Conservation (phyloP, 1,140 invertebrate species). For the Paraescarpia echinospica region DNA sequence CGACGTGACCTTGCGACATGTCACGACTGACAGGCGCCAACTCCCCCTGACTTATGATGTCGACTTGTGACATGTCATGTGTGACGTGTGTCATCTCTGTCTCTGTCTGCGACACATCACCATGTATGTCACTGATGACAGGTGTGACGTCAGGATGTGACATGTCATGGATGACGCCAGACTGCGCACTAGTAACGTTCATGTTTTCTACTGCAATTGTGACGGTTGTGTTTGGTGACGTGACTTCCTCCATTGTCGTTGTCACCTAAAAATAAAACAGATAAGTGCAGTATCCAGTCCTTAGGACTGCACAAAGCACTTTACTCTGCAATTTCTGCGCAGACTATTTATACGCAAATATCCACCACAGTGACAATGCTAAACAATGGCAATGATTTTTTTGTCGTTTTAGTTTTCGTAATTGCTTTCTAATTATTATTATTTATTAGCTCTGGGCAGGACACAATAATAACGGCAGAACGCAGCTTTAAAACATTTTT, state of each 20-base stretch:
- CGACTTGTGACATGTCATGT: background rate
- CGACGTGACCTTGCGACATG: background rate
- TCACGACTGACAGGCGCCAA: background rate
- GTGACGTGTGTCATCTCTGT: background rate
- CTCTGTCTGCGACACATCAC: background rate
- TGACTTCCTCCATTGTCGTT: background rate
- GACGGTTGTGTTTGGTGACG: background rate
- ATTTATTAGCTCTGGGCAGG: too few relatives aligned
- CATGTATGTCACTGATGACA: background rate
- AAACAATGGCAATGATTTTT: too few relatives aligned
- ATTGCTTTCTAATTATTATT: too few relatives aligned
- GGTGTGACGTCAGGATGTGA: background rate
- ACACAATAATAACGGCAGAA: too few relatives aligned
- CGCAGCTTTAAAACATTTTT: too few relatives aligned
- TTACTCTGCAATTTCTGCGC: too few relatives aligned
- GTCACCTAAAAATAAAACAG: too few relatives aligned
- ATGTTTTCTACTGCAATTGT: background rate
- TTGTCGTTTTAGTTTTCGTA: too few relatives aligned
- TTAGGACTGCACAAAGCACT: too few relatives aligned
- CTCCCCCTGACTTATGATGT: background rate
- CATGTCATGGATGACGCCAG: background rate
- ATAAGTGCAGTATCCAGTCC: too few relatives aligned
- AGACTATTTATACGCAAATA: too few relatives aligned
- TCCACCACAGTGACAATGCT: too few relatives aligned
- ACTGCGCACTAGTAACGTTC: background rate